phyloP scores from a whole-genome alignment of 1,140 invertebrate species.

The Odontomachus brunneus region DNA sequence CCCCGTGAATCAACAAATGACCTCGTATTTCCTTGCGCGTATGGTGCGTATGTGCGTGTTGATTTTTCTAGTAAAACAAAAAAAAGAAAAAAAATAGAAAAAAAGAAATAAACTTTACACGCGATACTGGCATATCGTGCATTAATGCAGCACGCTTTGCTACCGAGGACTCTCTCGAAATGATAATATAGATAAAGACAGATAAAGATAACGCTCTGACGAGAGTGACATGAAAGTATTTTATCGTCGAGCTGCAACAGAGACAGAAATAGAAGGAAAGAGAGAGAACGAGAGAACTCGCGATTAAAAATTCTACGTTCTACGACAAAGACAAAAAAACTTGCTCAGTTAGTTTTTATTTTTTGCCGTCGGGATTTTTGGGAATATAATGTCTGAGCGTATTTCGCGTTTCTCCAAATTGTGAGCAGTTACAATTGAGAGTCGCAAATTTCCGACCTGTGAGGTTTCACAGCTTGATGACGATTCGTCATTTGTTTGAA shows the following conservation, averaged over 20 bases:
- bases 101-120: neutral
- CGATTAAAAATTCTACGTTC: too few relatives aligned
- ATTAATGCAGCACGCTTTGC: constrained; percentile 4
- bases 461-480: neutral
- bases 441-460: neutral
- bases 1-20: constrained; percentile 16
- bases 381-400: too few relatives aligned
- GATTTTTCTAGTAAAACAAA: neutral
- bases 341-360: too few relatives aligned
- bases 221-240: too few relatives aligned
- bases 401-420: too few relatives aligned
- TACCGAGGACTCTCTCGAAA: neutral
- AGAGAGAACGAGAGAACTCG: too few relatives aligned
- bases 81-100: neutral
- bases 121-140: constrained; percentile 8
- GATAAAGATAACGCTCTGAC: neutral
- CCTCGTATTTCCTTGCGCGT: constrained; percentile 12
- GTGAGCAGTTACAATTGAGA: neutral
- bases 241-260: too few relatives aligned
- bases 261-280: too few relatives aligned
- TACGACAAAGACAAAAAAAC: too few relatives aligned
- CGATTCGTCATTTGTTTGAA: neutral
- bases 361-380: too few relatives aligned
- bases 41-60: too few relatives aligned
- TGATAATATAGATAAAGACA: too few relatives aligned